Conservation (phyloP, 2,797 vertebrate genomes). For the Setipinna tenuifilis region DNA sequence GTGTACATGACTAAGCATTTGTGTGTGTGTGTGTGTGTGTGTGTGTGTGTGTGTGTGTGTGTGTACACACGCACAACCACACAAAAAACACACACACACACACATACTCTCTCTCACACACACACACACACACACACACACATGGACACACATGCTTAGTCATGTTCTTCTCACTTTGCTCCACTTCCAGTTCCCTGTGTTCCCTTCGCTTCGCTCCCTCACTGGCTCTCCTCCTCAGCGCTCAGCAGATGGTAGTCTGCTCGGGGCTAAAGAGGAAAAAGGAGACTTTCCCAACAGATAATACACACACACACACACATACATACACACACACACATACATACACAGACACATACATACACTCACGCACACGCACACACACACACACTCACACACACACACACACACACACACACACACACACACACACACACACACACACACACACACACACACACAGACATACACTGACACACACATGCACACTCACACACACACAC, state of each 20-base stretch:
- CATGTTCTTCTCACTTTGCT: background rate
- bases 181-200: background rate
- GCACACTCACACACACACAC: background rate
- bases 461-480: too few relatives aligned
- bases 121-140: constrained; percentile 25
- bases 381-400: too few relatives aligned
- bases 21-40: constrained; percentile 2
- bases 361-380: too few relatives aligned
- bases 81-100: background rate
- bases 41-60: constrained; percentile 7
- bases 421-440: background rate
- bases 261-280: background rate
- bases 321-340: background rate
- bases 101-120: background rate
- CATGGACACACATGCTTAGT: background rate
- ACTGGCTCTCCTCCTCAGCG: background rate
- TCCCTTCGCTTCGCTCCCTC: background rate
- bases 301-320: background rate
- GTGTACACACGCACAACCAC: background rate
- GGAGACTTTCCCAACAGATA: background rate
- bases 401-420: background rate
- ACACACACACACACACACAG: background rate
- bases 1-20: background rate
- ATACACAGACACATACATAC: too few relatives aligned
- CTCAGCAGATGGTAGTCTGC: constrained; percentile 6